A percentile compares a stretch with the other conserved stretches of the same genome.
phyloP scores from a whole-genome alignment of 2,888 invertebrate genomes.

The Tyria jacobaeae region DNA sequence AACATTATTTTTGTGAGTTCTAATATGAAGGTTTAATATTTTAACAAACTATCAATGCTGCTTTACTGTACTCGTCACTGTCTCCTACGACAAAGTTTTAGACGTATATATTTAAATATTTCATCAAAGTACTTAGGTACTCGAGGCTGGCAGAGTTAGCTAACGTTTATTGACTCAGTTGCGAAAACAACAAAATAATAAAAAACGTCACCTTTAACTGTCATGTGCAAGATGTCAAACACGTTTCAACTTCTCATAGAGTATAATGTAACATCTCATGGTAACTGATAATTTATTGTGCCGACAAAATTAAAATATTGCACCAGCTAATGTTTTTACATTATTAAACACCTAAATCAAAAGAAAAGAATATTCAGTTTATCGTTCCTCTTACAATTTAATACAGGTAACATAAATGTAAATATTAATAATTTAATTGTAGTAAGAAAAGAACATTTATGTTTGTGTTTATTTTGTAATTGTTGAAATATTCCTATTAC shows the following conservation, averaged over 20 bases:
- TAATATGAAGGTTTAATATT: no score
- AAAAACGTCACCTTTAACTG: not conserved
- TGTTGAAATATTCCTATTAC: not conserved
- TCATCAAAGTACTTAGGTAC: no score
- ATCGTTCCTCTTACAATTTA: not conserved
- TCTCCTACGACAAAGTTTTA: no score
- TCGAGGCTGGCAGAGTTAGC: no score
- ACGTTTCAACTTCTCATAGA: no score
- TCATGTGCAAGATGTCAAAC: not conserved
- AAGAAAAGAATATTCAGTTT: not conserved
- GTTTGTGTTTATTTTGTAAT: constrained; percentile 1
- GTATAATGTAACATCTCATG: no score
- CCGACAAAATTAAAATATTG: constrained; percentile 3
- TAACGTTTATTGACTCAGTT: no score
- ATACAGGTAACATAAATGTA: not conserved
- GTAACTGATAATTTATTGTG: not conserved
- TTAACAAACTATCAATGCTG: no score
- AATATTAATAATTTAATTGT: not conserved
- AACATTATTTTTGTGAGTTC: no score
- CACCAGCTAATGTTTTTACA: not conserved
- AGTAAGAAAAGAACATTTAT: not conserved
- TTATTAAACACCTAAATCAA: not conserved
- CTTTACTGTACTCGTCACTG: no score
- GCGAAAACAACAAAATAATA: not conserved
- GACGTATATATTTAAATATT: no score